phyloP scores from a whole-genome alignment of 92 coral and sea anemone genomes.

The Bergia puertoricense region DNA sequence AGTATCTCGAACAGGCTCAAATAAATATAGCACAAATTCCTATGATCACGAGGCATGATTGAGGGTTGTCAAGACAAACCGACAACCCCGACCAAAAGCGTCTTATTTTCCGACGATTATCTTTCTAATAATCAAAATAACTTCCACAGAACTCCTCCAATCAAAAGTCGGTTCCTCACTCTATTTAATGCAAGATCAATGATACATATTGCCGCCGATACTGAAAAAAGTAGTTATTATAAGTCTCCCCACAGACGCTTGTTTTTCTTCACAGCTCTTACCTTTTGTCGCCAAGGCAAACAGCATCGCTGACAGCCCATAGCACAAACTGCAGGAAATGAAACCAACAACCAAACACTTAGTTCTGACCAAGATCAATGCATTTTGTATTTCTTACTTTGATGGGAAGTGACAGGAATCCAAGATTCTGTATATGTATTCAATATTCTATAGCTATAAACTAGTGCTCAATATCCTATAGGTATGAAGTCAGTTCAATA shows the following conservation, averaged over 20 bases:
- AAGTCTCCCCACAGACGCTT: background rate
- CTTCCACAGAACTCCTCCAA: too few relatives aligned
- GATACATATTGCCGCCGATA: background rate
- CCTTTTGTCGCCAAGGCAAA: constrained; percentile 31
- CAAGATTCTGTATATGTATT: too few relatives aligned
- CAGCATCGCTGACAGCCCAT: constrained; percentile 22
- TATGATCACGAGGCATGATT: background rate
- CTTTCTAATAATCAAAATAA: too few relatives aligned
- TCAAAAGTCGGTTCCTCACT: too few relatives aligned
- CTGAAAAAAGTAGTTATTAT: background rate
- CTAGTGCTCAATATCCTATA: too few relatives aligned
- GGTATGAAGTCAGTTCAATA: too few relatives aligned
- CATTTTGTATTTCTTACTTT: background rate
- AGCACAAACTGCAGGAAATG: background rate
- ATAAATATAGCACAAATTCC: background rate
- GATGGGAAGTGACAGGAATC: too few relatives aligned
- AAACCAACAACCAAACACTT: background rate
- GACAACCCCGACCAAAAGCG: background rate
- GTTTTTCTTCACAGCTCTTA: background rate
- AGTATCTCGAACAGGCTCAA: background rate
- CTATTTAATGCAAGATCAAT: too few relatives aligned
- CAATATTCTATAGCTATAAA: too few relatives aligned
- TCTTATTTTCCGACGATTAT: too few relatives aligned
- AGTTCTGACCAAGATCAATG: background rate
- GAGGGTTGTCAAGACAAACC: too few relatives aligned